phyloP scores from a whole-genome alignment of 2,797 vertebrate genomes.

The Aldrovandia affinis region DNA sequence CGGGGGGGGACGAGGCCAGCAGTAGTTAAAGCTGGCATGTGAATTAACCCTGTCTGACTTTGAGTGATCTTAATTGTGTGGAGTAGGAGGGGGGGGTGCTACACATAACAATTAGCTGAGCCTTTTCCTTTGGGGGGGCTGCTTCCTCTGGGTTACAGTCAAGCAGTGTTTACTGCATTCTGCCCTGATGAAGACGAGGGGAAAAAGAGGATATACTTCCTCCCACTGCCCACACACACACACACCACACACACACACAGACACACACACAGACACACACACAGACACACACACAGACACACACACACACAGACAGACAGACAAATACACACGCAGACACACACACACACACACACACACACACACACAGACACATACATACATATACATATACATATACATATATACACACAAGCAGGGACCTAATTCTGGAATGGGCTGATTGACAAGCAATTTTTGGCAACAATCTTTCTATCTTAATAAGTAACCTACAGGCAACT shows the following conservation, averaged over 20 bases:
- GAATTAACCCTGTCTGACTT: conserved; percentile 42
- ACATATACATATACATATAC: neutral
- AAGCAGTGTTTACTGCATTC: conserved; percentile 34
- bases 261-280: neutral
- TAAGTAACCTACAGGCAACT: neutral
- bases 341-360: conserved; percentile 12
- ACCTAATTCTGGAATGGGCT: neutral
- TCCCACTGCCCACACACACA: neutral
- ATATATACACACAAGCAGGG: neutral
- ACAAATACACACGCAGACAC: no score
- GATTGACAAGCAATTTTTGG: neutral
- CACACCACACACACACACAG: conserved; percentile 15
- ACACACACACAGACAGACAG: neutral
- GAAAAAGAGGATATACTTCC: neutral
- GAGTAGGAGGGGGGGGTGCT: conserved; percentile 38
- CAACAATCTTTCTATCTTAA: neutral
- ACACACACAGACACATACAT: neutral
- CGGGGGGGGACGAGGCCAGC: conserved; percentile 25
- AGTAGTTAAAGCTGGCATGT: conserved; percentile 44
- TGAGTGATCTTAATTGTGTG: conserved; percentile 44
- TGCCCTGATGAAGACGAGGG: conserved; percentile 13
- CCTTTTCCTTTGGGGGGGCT: conserved; percentile 23
- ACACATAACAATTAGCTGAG: conserved; percentile 42
- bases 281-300: neutral
- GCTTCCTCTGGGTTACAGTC: conserved; percentile 30